phyloP scores from a whole-genome alignment of 2,888 invertebrate species.

The Cheilosia variabilis region DNA sequence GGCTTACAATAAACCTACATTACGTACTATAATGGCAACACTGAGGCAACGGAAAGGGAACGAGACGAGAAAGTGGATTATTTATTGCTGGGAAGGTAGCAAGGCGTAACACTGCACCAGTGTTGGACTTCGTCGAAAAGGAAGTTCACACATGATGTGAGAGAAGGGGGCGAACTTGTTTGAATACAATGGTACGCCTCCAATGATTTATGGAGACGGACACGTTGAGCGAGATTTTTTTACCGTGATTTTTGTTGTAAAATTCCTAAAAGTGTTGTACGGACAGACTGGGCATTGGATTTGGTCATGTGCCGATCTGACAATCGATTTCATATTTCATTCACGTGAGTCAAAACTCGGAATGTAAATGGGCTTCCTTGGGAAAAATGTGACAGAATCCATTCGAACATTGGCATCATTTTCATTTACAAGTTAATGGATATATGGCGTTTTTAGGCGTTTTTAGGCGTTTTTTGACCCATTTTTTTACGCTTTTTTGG shows the following conservation, averaged over 20 bases:
- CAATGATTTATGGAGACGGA: conserved; percentile 28
- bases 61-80: conserved; percentile 39
- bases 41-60: background rate
- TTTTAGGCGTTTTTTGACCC: no score
- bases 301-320: no score
- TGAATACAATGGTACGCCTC: conserved; percentile 16
- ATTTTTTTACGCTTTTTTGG: no score
- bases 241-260: background rate
- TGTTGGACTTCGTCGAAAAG: conserved; percentile 3
- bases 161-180: conserved; percentile 9
- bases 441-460: no score
- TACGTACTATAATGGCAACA: background rate
- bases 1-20: background rate
- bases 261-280: background rate
- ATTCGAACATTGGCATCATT: no score
- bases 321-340: no score
- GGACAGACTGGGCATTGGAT: no score
- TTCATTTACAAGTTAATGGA: no score
- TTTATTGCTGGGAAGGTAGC: conserved; percentile 21
- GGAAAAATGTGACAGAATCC: no score
- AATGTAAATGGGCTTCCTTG: no score
- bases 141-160: conserved; percentile 20
- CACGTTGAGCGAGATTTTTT: background rate
- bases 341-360: no score
- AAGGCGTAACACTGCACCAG: conserved; percentile 31